Evolutionary conservation across 2,797 vertebrate genomes (phyloP).

Genomic region (Hydrolagus colliei): DNA sequence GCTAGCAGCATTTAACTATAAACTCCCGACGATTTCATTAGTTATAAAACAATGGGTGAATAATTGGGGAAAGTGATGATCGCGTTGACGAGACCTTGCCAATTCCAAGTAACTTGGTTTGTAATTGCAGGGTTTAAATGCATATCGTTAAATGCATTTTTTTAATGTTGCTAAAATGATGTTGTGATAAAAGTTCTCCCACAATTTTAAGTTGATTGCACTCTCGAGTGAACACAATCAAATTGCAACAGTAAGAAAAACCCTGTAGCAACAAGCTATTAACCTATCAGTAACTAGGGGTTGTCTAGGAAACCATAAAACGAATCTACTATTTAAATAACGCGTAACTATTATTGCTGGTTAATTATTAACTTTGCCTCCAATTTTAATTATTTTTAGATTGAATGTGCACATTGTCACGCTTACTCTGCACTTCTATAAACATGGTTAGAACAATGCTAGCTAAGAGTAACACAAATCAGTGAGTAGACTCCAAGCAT

Average conservation of each 20-base stretch:
- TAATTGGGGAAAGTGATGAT: neutral
- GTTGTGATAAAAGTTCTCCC: too few relatives aligned
- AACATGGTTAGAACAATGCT: neutral
- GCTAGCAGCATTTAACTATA: neutral
- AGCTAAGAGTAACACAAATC: neutral
- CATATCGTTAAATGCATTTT: neutral
- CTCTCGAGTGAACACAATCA: too few relatives aligned
- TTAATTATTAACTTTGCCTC: neutral
- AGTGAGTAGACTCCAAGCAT: neutral
- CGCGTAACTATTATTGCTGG: neutral
- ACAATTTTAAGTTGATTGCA: too few relatives aligned
- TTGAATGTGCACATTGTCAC: neutral
- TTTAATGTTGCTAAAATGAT: too few relatives aligned
- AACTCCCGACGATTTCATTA: neutral
- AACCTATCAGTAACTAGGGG: neutral
- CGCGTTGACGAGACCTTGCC: neutral
- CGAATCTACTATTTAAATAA: neutral
- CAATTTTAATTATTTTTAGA: neutral
- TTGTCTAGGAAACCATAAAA: neutral
- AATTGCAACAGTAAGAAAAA: neutral
- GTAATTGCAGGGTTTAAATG: neutral
- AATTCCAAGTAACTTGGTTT: neutral
- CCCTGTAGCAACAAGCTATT: neutral
- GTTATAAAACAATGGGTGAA: neutral
- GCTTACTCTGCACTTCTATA: neutral